phyloP scores from a whole-genome alignment of 2,888 invertebrate genomes.

The Spicauda simplicius region DNA sequence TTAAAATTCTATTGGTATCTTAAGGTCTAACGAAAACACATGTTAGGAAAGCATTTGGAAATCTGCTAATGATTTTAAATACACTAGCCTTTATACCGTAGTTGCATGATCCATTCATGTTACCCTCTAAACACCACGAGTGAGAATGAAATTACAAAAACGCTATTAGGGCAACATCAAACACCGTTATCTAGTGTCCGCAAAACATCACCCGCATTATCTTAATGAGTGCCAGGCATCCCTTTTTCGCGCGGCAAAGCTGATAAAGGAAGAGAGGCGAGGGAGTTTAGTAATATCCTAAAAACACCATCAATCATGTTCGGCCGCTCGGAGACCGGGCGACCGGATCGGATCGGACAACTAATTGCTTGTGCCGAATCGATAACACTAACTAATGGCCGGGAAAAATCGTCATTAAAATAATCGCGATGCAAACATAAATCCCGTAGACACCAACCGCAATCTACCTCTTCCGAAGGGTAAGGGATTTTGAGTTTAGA shows the following conservation, averaged over 20 bases:
- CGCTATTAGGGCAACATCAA: constrained; percentile 48
- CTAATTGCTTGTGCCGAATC: constrained; percentile 71
- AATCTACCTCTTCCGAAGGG: too few relatives aligned
- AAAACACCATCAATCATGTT: constrained; percentile 78
- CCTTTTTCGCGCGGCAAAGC: constrained; percentile 48
- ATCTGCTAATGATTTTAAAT: constrained; percentile 13
- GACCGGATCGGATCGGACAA: constrained; percentile 56
- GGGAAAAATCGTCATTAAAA: constrained; percentile 65
- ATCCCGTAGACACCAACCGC: not conserved
- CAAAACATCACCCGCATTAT: constrained; percentile 63
- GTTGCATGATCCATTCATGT: constrained; percentile 44
- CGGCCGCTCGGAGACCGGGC: constrained; percentile 52
- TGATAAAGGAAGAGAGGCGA: constrained; percentile 48
- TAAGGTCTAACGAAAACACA: too few relatives aligned
- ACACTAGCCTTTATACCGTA: constrained; percentile 22
- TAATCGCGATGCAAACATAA: constrained; percentile 24
- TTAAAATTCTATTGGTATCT: not conserved
- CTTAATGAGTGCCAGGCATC: constrained; percentile 61
- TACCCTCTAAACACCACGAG: constrained; percentile 43
- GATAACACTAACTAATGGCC: constrained; percentile 67
- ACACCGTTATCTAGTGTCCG: constrained; percentile 63
- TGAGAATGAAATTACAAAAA: constrained; percentile 45
- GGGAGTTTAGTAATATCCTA: constrained; percentile 59
- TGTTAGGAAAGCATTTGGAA: not conserved
- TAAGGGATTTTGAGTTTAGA: too few relatives aligned